Conservation (phyloP, 2,113 vertebrate genomes). For the Gavialis gangeticus region DNA sequence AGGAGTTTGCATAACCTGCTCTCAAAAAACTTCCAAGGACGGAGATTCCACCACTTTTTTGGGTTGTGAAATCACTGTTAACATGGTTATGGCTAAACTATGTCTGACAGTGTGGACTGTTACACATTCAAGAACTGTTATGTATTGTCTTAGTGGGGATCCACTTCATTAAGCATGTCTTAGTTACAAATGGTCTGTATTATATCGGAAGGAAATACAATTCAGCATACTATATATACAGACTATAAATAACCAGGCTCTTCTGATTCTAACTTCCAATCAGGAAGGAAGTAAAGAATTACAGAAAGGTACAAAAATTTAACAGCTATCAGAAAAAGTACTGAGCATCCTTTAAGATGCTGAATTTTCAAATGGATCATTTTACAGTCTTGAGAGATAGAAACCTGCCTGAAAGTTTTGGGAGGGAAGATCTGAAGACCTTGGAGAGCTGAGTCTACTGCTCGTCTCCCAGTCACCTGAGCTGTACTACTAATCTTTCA, state of each 20-base stretch:
- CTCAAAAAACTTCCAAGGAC: no score
- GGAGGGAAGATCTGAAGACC: background rate
- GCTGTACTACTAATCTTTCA: background rate
- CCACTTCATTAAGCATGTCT: background rate
- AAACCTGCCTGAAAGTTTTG: background rate
- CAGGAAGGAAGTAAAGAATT: background rate
- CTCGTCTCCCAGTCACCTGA: background rate
- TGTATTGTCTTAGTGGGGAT: no score
- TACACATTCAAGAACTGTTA: background rate
- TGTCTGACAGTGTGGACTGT: background rate
- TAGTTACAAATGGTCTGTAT: background rate
- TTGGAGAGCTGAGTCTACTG: background rate
- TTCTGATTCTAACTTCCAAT: no score
- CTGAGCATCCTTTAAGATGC: background rate
- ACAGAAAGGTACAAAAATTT: background rate
- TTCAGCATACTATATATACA: background rate
- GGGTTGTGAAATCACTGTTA: background rate
- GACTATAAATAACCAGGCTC: background rate
- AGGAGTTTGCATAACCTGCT: no score
- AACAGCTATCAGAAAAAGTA: background rate
- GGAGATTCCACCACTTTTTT: no score
- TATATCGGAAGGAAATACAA: background rate
- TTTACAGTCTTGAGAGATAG: background rate
- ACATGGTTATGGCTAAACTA: background rate
- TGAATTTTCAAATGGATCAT: background rate